These are phyloP conservation scores for Terrapene triunguis DNA, from an alignment of 2,113 vertebrate genomes.

Conservation along the genomic window DNA sequence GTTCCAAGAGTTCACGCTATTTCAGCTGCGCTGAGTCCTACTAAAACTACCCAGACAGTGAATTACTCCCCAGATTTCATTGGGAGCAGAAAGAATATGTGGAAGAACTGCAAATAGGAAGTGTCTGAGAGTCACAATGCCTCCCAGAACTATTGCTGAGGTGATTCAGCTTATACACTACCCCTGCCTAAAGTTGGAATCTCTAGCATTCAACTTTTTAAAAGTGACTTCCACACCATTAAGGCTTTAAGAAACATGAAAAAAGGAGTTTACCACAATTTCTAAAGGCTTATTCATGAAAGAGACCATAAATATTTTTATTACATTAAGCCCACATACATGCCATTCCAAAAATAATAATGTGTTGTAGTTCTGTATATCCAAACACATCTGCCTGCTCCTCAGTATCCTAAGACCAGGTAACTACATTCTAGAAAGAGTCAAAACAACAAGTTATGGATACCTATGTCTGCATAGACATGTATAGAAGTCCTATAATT, in stretches of 20 bases:
- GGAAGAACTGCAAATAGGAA: not conserved
- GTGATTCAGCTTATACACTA: not conserved
- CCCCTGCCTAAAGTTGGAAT: not conserved
- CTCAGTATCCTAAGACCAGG: not conserved
- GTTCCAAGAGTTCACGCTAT: not conserved
- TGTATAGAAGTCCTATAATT: not conserved
- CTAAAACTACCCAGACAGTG: not conserved
- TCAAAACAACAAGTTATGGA: not conserved
- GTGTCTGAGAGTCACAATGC: not conserved
- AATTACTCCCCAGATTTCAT: not conserved
- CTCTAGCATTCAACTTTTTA: not conserved
- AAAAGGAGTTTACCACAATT: accelerated
- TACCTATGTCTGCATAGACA: not conserved
- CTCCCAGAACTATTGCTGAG: not conserved
- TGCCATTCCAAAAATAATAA: not conserved
- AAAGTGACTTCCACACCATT: not conserved
- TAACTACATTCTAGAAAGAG: accelerated
- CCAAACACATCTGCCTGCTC: not conserved
- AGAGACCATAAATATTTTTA: not conserved
- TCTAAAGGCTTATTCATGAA: not conserved
- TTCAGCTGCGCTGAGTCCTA: not conserved
- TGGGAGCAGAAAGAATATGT: not conserved
- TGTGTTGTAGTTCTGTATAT: not conserved
- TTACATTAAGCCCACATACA: not conserved
- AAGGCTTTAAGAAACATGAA: not conserved